Base-by-base conservation (phyloP, 2,113 vertebrate genomes). In the Hyaena hyaena region DNA sequence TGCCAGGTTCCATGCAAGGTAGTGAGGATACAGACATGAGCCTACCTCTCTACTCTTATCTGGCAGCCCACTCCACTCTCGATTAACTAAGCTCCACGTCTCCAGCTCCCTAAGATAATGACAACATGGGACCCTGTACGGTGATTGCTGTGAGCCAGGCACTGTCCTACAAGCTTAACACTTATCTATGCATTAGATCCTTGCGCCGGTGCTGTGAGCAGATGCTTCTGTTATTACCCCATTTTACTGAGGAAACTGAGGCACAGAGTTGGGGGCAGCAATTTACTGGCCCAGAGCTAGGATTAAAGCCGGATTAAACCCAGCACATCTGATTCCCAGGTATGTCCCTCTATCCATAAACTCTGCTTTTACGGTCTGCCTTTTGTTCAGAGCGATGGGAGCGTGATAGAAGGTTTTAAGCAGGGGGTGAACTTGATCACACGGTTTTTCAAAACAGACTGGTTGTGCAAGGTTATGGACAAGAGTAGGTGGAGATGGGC, bases 181-280 rank as follows among this genome's bases (percentile, higher is more conserved):
- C 5, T 8, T n/a, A 7, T 39, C 48, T 45, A 24, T 15, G 71
- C 31, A 15, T 33, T 19, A 19, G 61, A 80, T 84, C 63, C 21
- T 80, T 26, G 45, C 10, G 10, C 14, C 55, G 48, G 0, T 10
- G 45, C 39, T 2, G 1, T 23, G 10, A 68, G 12, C 17, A 5
- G 16, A 7, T 35, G 21, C 7, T 66, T 66, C 71, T 12, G 10
- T 28, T 50, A 39, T 50, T 35, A 61, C 73, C n/a, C 63, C 53
- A 48, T 93, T 93, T 96, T 86, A 16, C 77, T 31, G n/a, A 90
- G 68, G 74, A 95, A 73, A 77, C 24, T 9, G 21, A 96, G 93
- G 61, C 28, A 35, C 31, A 66, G 76, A 66, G 28, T 26, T 16
- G 28, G 23, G 26, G 33, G 39, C 74, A 87, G 21, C 23, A 55